phyloP scores from a whole-genome alignment of 1,140 invertebrate genomes.

The Patella vulgata region DNA sequence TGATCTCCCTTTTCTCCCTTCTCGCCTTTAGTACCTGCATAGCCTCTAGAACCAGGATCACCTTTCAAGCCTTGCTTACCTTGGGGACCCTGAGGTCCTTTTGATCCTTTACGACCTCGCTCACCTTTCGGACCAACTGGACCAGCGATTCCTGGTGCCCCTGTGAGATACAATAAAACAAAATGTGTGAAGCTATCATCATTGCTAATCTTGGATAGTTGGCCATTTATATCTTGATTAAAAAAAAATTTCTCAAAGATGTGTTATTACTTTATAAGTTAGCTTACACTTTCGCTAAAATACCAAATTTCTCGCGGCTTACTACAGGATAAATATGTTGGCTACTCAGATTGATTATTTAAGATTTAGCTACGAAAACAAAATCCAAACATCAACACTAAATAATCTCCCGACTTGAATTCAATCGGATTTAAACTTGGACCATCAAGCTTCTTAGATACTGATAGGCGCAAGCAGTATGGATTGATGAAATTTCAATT shows the following conservation, averaged over 20 bases:
- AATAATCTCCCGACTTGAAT: too few relatives aligned
- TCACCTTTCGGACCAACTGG: background rate
- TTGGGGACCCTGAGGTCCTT: conserved; percentile 32
- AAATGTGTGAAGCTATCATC: background rate
- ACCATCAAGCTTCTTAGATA: too few relatives aligned
- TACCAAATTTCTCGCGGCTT: too few relatives aligned
- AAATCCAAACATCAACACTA: too few relatives aligned
- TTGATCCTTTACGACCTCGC: conserved; percentile 22
- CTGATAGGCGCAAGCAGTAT: too few relatives aligned
- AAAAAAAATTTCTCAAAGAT: background rate
- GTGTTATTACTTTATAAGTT: background rate
- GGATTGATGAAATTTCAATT: too few relatives aligned
- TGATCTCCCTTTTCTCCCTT: conserved; percentile 45
- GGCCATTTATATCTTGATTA: background rate
- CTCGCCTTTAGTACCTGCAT: conserved; percentile 41
- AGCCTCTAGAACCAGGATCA: conserved; percentile 31
- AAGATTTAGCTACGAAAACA: too few relatives aligned
- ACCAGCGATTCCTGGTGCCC: background rate
- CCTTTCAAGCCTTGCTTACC: conserved; percentile 34
- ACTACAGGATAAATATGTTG: too few relatives aligned
- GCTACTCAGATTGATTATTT: too few relatives aligned
- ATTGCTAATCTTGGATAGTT: background rate
- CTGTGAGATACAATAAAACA: background rate
- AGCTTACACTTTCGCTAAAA: too few relatives aligned
- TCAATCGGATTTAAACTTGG: too few relatives aligned